These are phyloP conservation scores for Tortrix viridana DNA, from an alignment of 2,888 invertebrate genomes.

Conservation along the genomic window DNA sequence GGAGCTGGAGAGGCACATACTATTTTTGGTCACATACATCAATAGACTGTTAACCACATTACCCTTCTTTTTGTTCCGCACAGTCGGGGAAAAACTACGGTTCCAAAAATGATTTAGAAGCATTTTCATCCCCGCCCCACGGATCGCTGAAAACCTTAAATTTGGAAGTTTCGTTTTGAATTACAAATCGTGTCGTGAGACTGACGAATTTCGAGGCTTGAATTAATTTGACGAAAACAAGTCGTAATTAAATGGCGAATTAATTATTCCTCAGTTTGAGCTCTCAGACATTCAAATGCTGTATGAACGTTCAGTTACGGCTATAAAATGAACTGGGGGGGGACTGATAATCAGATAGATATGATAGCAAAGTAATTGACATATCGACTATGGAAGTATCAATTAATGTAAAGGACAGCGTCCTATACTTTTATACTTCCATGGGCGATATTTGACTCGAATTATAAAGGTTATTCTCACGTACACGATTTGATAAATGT, in stretches of 20 bases:
- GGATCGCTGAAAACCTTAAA: constrained; percentile 48
- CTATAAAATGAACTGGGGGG: background rate
- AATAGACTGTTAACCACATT: too few relatives aligned
- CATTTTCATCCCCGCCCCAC: background rate
- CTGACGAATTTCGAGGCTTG: constrained; percentile 51
- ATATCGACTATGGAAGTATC: too few relatives aligned
- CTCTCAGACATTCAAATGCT: constrained; percentile 60
- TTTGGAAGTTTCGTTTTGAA: constrained; percentile 63
- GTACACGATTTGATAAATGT: too few relatives aligned
- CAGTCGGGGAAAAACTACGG: too few relatives aligned
- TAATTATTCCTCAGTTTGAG: constrained; percentile 49
- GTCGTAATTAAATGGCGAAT: constrained; percentile 70
- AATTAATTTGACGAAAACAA: constrained; percentile 69
- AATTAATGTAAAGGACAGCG: too few relatives aligned
- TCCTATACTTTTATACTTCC: too few relatives aligned
- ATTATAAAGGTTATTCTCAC: too few relatives aligned
- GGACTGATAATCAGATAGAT: background rate
- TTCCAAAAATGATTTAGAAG: background rate
- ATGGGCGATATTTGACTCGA: too few relatives aligned
- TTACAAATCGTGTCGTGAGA: constrained; percentile 62
- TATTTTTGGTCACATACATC: too few relatives aligned
- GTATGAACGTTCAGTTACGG: constrained; percentile 41
- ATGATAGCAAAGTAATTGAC: too few relatives aligned
- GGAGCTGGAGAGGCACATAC: too few relatives aligned
- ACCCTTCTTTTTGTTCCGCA: too few relatives aligned